Evolutionary conservation across 2,797 vertebrate species (phyloP).

Genomic region (Catostomus latipinnis): DNA sequence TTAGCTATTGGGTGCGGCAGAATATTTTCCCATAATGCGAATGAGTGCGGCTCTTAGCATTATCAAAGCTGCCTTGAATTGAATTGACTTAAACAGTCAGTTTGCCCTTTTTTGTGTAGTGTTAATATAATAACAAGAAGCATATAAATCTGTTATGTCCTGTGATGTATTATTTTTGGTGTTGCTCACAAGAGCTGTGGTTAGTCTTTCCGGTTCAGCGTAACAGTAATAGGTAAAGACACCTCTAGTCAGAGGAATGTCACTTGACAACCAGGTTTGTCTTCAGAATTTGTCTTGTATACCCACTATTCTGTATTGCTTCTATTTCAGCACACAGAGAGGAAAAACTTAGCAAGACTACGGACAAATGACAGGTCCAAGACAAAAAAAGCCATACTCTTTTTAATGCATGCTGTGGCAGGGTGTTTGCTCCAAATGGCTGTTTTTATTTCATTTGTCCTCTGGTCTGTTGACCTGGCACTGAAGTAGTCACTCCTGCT

Average conservation of each 20-base stretch:
- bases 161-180: conserved; percentile 39
- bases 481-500: conserved; percentile 9
- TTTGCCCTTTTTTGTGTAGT: conserved; percentile 34
- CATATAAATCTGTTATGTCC: conserved; percentile 67
- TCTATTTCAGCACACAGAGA: conserved; percentile 57
- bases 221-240: not conserved
- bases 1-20: conserved; percentile 60
- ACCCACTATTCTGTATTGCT: not conserved
- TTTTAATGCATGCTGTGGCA: conserved; percentile 70
- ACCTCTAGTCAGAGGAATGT: not conserved
- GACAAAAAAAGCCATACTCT: conserved; percentile 76
- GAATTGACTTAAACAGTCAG: conserved; percentile 50
- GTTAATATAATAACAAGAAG: conserved; percentile 29
- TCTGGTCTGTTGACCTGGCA: conserved; percentile 35
- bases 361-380: conserved; percentile 70
- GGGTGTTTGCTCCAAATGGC: conserved; percentile 56
- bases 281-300: no score
- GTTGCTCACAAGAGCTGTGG: not conserved
- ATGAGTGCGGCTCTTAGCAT: conserved; percentile 50
- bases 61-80: conserved; percentile 60
- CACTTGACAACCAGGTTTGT: not conserved
- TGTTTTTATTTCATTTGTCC: not conserved
- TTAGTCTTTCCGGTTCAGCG: not conserved
- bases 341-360: conserved; percentile 49
- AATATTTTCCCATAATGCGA: conserved; percentile 56